phyloP scores from a whole-genome alignment of 2,888 invertebrate genomes.

The Achlya flavicornis region DNA sequence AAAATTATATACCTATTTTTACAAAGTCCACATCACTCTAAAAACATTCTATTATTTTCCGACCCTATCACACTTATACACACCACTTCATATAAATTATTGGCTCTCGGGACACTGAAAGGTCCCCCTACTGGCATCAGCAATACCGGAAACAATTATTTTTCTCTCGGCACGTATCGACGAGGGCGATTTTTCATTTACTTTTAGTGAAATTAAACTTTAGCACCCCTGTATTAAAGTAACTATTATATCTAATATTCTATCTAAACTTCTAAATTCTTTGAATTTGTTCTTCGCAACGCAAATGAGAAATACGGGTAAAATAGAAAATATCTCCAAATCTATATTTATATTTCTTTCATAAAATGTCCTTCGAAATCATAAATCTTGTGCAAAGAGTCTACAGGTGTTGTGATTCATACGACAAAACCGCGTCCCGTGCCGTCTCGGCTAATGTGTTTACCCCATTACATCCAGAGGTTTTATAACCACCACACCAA shows the following conservation, averaged over 20 bases:
- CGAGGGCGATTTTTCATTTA: slow-evolving; percentile 20
- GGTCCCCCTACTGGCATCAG: slow-evolving; percentile 35
- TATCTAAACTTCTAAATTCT: too few species aligned
- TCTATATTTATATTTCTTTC: background rate
- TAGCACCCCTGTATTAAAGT: too few species aligned
- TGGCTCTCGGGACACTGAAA: slow-evolving; percentile 27
- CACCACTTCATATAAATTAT: slow-evolving; percentile 28
- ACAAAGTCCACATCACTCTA: too few species aligned
- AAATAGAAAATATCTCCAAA: background rate
- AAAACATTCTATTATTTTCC: slow-evolving; percentile 8
- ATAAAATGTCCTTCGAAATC: slow-evolving; percentile 22
- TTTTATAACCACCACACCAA: slow-evolving; percentile 50
- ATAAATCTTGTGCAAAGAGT: slow-evolving; percentile 56
- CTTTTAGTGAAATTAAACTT: slow-evolving; percentile 20
- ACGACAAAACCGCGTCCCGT: slow-evolving; percentile 55
- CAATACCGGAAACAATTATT: slow-evolving; percentile 66
- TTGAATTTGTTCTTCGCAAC: too few species aligned
- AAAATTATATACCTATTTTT: too few species aligned
- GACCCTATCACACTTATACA: slow-evolving; percentile 20
- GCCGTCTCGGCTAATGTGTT: slow-evolving; percentile 71
- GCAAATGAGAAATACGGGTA: background rate
- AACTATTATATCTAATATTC: too few species aligned
- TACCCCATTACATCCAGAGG: slow-evolving; percentile 70
- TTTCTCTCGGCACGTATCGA: slow-evolving; percentile 49
- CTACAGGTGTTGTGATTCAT: slow-evolving; percentile 71